phyloP scores from a whole-genome alignment of 1,140 invertebrate genomes.

The Halotydeus destructor region DNA sequence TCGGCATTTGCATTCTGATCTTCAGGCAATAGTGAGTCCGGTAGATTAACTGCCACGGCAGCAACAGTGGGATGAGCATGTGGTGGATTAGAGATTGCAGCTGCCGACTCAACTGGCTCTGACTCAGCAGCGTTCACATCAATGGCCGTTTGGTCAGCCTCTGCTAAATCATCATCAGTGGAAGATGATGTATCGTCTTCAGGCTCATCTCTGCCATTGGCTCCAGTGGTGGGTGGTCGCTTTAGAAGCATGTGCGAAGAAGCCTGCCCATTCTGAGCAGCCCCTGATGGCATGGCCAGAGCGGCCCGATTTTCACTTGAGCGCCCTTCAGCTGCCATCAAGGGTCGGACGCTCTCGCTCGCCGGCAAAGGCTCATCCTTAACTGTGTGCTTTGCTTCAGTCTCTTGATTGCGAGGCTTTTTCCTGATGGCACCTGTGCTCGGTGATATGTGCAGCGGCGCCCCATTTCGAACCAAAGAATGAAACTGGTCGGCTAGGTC shows the following conservation, averaged over 20 bases:
- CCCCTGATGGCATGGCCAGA: background rate
- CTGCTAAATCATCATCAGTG: background rate
- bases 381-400: background rate
- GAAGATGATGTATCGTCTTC: background rate
- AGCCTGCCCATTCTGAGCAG: background rate
- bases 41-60: no score
- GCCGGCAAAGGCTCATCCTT: background rate
- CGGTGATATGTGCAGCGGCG: slow-evolving; percentile 1
- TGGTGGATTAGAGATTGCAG: no score
- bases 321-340: slow-evolving; percentile 1
- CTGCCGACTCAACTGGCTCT: background rate
- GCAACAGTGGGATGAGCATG: no score
- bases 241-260: background rate
- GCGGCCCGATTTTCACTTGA: background rate
- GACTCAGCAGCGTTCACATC: background rate
- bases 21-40: no score
- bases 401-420: slow-evolving; percentile 3
- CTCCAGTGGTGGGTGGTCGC: background rate
- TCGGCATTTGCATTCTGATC: no score
- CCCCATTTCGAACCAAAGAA: no score
- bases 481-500: no score
- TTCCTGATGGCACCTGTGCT: slow-evolving; percentile 1
- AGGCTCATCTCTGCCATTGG: background rate
- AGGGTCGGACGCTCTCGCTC: background rate
- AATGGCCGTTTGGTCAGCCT: background rate